Percentiles rank a stretch among this genome's conserved stretches.
Conservation (phyloP, 2,113 vertebrate genomes). For the Xerus inauris region DNA sequence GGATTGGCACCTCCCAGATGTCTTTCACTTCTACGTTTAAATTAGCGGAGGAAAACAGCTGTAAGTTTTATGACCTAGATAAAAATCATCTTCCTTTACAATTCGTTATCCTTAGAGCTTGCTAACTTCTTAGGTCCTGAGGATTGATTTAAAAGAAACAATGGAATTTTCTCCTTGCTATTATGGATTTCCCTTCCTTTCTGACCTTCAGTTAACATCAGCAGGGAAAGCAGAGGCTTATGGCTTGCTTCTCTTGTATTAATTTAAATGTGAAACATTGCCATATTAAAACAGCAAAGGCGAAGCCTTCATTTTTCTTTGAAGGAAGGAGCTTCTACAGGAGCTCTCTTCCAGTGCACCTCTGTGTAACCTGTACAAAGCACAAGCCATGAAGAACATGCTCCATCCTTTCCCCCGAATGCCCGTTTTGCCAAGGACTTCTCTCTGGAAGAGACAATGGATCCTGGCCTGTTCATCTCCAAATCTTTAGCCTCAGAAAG, state of each 20-base stretch:
- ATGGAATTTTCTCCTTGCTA: slow-evolving; percentile 51
- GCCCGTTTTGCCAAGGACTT: not conserved
- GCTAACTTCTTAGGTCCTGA: slow-evolving; percentile 48
- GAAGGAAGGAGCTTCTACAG: not conserved
- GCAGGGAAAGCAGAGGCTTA: not conserved
- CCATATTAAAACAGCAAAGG: slow-evolving; percentile 15
- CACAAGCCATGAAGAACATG: not conserved
- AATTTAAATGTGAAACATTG: slow-evolving; percentile 44
- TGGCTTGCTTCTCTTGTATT: not conserved
- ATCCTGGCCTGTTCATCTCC: not conserved
- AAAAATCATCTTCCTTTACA: slow-evolving; percentile 66
- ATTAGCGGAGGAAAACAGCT: slow-evolving; percentile 62
- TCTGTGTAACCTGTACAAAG: slow-evolving; percentile 23
- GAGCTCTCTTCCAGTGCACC: not conserved
- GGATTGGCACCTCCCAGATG: not conserved
- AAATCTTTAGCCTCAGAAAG: not conserved
- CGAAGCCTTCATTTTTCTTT: not conserved
- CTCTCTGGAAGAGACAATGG: not conserved
- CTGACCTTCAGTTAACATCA: slow-evolving; percentile 50
- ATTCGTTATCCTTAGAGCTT: slow-evolving; percentile 56
- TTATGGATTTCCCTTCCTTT: slow-evolving; percentile 47
- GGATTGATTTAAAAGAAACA: slow-evolving; percentile 59
- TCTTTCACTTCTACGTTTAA: slow-evolving; percentile 50
- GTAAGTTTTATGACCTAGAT: slow-evolving; percentile 58
- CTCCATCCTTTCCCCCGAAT: not conserved